Conservation (phyloP, 2,797 vertebrate genomes). For the Muscicapa striata region DNA sequence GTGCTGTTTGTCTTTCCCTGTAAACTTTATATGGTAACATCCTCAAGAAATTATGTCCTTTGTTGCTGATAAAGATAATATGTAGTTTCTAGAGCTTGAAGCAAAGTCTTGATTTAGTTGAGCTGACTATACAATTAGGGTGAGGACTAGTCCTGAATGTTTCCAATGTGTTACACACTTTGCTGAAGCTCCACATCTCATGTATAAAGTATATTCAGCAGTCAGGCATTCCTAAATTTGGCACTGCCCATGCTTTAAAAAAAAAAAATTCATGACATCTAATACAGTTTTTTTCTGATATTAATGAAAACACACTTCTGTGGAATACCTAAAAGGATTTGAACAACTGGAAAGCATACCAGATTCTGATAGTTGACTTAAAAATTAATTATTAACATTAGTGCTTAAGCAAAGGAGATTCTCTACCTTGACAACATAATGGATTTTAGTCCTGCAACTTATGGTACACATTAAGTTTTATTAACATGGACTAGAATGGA, state of each 20-base stretch:
- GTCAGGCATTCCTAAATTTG: not conserved
- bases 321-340: not conserved
- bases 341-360: not conserved
- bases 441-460: not conserved
- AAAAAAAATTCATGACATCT: not conserved
- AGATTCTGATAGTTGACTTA: not conserved
- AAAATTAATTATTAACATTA: not conserved
- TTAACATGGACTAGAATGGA: not conserved
- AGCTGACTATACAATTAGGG: not conserved
- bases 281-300: not conserved
- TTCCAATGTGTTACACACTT: fast-evolving
- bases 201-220: not conserved
- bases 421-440: not conserved
- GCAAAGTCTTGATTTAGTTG: not conserved
- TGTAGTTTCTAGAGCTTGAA: not conserved
- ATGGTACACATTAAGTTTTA: not conserved
- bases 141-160: not conserved
- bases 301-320: not conserved
- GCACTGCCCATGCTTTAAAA: not conserved
- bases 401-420: not conserved
- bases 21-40: not conserved
- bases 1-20: not conserved
- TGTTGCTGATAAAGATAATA: not conserved
- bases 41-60: not conserved
- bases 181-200: not conserved